These are phyloP conservation scores for Odiellus spinosus DNA, from an alignment of 2,888 invertebrate genomes.

Conservation along the genomic window DNA sequence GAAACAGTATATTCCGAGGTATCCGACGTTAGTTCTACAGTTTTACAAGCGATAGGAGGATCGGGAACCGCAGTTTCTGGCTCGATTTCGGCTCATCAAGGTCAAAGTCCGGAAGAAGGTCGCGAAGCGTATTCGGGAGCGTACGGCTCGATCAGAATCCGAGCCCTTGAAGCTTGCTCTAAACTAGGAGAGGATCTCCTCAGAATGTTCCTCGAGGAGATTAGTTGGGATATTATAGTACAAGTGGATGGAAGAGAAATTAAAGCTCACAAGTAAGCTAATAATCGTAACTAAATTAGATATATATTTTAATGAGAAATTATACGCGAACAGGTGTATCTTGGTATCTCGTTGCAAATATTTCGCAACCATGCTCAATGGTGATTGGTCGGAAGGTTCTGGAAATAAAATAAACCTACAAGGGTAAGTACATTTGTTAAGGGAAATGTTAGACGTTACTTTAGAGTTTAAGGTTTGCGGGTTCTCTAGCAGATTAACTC, in stretches of 20 bases:
- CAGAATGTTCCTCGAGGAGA: conserved; percentile 78
- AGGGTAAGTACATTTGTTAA: conserved; percentile 38
- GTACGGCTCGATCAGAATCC: conserved; percentile 4
- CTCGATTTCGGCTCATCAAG: conserved; percentile 6
- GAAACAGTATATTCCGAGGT: conserved; percentile 18
- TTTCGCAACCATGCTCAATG: conserved; percentile 68
- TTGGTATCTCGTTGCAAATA: conserved; percentile 78
- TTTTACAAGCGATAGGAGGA: conserved; percentile 7
- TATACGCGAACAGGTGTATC: conserved; percentile 42
- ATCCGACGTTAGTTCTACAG: conserved; percentile 15
- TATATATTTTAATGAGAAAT: not conserved
- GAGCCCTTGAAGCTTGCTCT: conserved; percentile 31
- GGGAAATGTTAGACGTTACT: too few species aligned
- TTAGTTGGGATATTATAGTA: conserved; percentile 70
- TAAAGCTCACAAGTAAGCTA: conserved; percentile 55
- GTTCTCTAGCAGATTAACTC: too few species aligned
- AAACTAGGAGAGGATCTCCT: conserved; percentile 70
- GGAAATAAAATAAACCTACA: conserved; percentile 69
- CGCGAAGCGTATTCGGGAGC: not conserved
- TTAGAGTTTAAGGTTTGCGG: too few species aligned
- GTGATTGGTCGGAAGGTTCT: conserved; percentile 62
- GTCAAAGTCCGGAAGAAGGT: conserved; percentile 9
- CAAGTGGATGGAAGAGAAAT: conserved; percentile 67
- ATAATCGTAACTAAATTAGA: not conserved
- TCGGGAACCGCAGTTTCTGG: conserved; percentile 7